These are phyloP conservation scores for Manis javanica DNA, from an alignment of 2,797 vertebrate species.

Conservation along the genomic window DNA sequence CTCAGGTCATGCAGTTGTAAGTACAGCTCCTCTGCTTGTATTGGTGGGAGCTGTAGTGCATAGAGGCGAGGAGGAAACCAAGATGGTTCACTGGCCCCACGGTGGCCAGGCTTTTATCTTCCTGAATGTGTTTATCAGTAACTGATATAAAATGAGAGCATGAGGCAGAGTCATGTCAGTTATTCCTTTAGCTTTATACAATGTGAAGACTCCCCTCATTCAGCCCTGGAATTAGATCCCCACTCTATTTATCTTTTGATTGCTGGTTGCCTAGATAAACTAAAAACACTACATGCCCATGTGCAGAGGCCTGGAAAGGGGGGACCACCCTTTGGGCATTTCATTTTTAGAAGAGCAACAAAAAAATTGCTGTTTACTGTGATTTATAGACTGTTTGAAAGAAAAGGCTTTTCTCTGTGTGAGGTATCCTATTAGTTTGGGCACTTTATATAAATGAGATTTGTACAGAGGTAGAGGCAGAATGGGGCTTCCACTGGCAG, in stretches of 20 bases:
- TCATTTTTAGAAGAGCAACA: background rate
- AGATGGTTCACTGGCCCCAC: fast-evolving
- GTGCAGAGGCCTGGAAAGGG: fast-evolving
- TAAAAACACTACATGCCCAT: fast-evolving
- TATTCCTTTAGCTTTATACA: background rate
- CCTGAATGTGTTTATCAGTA: background rate
- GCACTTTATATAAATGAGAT: background rate
- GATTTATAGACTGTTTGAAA: background rate
- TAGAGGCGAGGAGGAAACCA: background rate
- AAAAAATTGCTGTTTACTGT: background rate
- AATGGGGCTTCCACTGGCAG: background rate
- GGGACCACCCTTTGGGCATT: background rate
- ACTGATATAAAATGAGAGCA: background rate
- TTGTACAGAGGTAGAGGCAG: background rate
- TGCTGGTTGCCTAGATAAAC: background rate
- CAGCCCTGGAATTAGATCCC: background rate
- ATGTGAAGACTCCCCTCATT: background rate
- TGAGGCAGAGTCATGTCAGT: background rate
- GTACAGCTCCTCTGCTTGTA: background rate
- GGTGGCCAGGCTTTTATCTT: fast-evolving
- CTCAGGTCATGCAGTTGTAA: fast-evolving
- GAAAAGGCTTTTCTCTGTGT: background rate
- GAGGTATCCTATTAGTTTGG: background rate
- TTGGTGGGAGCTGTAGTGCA: fast-evolving
- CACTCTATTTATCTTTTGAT: background rate